These are phyloP conservation scores for Diarsia dahlii DNA, from an alignment of 2,888 invertebrate genomes.

Conservation along the genomic window DNA sequence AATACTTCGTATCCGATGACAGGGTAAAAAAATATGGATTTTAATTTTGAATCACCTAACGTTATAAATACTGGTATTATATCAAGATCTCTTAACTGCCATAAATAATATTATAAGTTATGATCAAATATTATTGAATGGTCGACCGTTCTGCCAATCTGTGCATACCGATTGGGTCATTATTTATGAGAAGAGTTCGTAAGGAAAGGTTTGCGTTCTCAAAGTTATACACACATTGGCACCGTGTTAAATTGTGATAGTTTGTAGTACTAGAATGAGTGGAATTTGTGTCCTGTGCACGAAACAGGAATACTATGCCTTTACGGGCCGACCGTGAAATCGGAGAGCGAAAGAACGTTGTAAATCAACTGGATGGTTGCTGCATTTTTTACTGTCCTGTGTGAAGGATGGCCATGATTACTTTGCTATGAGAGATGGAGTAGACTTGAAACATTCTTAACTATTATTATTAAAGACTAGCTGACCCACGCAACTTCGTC, in stretches of 20 bases:
- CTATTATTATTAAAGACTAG: neutral
- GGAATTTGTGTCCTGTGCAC: constrained; percentile 41
- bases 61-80: constrained; percentile 40
- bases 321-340: constrained; percentile 76
- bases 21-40: constrained; percentile 40
- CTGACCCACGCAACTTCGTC: too few relatives aligned
- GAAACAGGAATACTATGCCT: constrained; percentile 58
- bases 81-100: constrained; percentile 37
- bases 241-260: constrained; percentile 40
- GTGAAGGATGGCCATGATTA: constrained; percentile 67
- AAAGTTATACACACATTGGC: constrained; percentile 18
- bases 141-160: constrained; percentile 22
- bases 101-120: constrained; percentile 50
- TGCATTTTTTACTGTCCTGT: constrained; percentile 76
- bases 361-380: constrained; percentile 78
- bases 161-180: constrained; percentile 28
- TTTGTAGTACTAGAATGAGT: constrained; percentile 23
- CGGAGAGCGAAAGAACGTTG: constrained; percentile 75
- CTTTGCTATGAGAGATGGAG: constrained; percentile 46
- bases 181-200: constrained; percentile 32
- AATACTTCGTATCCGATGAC: constrained; percentile 62
- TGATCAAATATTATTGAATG: constrained; percentile 36
- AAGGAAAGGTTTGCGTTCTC: constrained; percentile 19
- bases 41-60: constrained; percentile 30
- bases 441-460: constrained; percentile 1